Base-by-base conservation (phyloP, 2,113 vertebrate species). In the Thryonomys swinderianus region DNA sequence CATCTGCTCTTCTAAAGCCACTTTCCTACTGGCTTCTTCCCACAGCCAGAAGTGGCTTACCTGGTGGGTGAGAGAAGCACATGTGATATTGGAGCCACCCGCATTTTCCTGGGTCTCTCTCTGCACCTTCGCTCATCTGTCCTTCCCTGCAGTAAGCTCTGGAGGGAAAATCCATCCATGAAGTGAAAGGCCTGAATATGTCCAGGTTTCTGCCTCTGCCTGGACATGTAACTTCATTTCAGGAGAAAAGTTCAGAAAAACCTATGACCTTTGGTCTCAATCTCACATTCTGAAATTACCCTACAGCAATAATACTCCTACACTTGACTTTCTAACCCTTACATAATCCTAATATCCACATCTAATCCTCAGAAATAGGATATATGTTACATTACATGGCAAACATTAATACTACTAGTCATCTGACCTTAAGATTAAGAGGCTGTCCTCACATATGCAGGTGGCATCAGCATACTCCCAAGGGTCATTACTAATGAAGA, bases 31-130 rank as follows among this genome's bases (percentile, higher is more conserved):
- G 21, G 27, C 32, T 78, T 30, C 51, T 48, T 51, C 85, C 42
- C 59, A n/a, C 14, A 10, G 25, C 7, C 1, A 32, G 27, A 90
- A 23, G 32, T 51, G 34, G n/a, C 1, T 1, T 7, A 4, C n/a
- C 21, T 51, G 14, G 7, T 3, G 42, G 27, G 0, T 13, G 17
- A 87, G 13, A 74, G 7, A 27, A 55, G 27, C 40, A 7, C 53
- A n/a, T 0, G 1, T 20, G 11, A 45, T 57, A 37, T 0, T 48
- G 14, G 3, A 62, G n/a, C n/a, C 48, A 4, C 48, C 1, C 23
- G 57, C 17, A 30, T 73, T 23, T 37, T 48, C 69, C n/a, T 69
- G 3, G 3, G 5, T 71, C 45, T 83, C 37, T 62, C 14, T 37
- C n/a, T 67, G 7, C 37, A 34, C 17, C 13, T 17, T 55, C 42